These are phyloP conservation scores for Carduelis carduelis DNA, from an alignment of 2,797 vertebrate genomes.

Conservation along the genomic window DNA sequence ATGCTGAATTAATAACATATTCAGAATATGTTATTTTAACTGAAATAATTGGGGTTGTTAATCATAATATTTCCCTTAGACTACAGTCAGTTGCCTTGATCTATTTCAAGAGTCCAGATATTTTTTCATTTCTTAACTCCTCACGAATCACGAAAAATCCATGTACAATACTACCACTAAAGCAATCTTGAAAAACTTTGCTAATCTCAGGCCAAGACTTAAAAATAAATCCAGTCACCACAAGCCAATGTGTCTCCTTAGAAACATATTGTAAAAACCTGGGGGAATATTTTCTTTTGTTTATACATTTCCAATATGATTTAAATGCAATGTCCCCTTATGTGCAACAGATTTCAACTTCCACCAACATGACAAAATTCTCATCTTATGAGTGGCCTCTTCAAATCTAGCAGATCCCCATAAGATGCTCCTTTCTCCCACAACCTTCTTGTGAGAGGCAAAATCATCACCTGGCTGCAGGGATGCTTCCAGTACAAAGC, in stretches of 20 bases:
- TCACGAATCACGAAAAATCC: neutral
- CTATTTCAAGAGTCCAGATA: neutral
- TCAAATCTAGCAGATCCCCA: neutral
- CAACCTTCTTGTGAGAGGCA: neutral
- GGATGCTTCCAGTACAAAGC: neutral
- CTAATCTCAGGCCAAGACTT: neutral
- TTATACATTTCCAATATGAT: neutral
- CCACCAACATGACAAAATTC: neutral
- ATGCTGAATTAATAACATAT: neutral
- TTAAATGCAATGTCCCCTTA: neutral
- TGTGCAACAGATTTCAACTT: neutral
- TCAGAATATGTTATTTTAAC: neutral
- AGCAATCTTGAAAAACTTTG: neutral
- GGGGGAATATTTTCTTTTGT: neutral
- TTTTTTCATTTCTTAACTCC: neutral
- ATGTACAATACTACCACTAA: neutral
- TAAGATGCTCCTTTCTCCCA: neutral
- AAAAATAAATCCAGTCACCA: neutral
- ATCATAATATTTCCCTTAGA: neutral
- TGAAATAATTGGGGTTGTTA: neutral
- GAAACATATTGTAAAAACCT: neutral
- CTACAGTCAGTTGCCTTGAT: neutral
- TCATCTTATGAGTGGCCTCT: neutral
- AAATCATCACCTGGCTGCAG: neutral
- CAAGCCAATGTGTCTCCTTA: neutral